Evolutionary conservation across 2,888 invertebrate genomes (phyloP).

Genomic region (Acleris sparsana): DNA sequence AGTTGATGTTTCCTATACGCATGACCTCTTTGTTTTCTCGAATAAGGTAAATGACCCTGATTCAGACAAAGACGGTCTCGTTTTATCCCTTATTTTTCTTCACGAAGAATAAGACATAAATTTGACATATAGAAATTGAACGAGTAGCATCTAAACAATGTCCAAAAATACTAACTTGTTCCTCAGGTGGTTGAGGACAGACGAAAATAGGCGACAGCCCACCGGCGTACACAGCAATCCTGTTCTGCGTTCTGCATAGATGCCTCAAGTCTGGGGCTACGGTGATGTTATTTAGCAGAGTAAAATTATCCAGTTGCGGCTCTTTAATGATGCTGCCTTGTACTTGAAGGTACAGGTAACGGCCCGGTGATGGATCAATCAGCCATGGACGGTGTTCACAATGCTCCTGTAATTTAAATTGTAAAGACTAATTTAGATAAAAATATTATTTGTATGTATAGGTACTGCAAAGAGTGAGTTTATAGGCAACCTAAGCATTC

Average conservation of each 20-base stretch:
- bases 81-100: too few relatives aligned
- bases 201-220: conserved; percentile 84
- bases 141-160: too few relatives aligned
- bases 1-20: too few relatives aligned
- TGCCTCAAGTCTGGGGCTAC: conserved; percentile 81
- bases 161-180: conserved; percentile 47
- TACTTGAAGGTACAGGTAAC: conserved; percentile 91
- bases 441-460: not conserved
- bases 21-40: too few relatives aligned
- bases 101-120: too few relatives aligned
- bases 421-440: not conserved
- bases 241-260: conserved; percentile 89
- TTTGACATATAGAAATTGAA: too few relatives aligned
- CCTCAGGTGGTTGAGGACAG: conserved; percentile 80
- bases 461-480: too few relatives aligned
- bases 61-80: too few relatives aligned
- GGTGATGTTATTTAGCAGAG: conserved; percentile 82
- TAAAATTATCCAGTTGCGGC: conserved; percentile 76
- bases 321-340: conserved; percentile 85
- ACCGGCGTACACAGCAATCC: conserved; percentile 91
- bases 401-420: conserved; percentile 84
- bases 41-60: too few relatives aligned
- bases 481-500: too few relatives aligned
- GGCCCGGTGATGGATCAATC: conserved; percentile 89
- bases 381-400: conserved; percentile 92